Evolutionary conservation across 2,797 vertebrate genomes (phyloP), one percentile per base, ranked within the genome.

Genomic region (Okamejei kenojei): DNA sequence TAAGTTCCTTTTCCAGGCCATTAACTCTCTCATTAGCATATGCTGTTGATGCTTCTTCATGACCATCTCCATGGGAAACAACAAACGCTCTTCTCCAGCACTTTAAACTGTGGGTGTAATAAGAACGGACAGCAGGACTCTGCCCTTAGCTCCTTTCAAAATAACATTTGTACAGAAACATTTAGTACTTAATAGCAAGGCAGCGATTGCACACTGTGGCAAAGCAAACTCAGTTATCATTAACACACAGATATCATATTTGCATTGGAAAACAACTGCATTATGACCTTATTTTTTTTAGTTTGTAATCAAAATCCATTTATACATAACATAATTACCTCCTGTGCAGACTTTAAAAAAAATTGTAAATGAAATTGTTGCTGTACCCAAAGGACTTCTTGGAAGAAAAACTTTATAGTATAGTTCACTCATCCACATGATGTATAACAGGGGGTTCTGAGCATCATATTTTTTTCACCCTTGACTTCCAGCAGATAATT

Each of bases 31-130:
- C 68, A 92, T 92, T 92, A 92, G 23, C 90, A 76, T 92, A 92
- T 76, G 90, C 71, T n/a, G 38, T 76, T 92, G 90, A 76, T 92
- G 90, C n/a, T 74, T 92, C 71, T 45, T 92, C 90, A 92, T 76
- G 90, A 76, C 90, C 90, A 54, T 92, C 90, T 73, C 90, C 13
- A 71, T 92, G 71, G 71, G 71, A 74, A 29, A 54, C 71, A 74
- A 74, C 35, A 92, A 54, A 71, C 26, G 29, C 90, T 92, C 21
- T 76, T 92, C 71, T 54, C 35, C 7, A 76, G 90, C 68, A 76
- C 90, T 92, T 92, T 92, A 92, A 92, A 92, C 71, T 92, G 90
- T 92, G 90, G 90, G 90, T 92, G 71, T 92, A 76, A 92, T 92
- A 76, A 92, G 38, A 76, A 13, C 71, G 38, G 90, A 92, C 90